These are phyloP conservation scores for Eulemur albifrons DNA, from an alignment of 2,797 vertebrate genomes.

Conservation along the genomic window DNA sequence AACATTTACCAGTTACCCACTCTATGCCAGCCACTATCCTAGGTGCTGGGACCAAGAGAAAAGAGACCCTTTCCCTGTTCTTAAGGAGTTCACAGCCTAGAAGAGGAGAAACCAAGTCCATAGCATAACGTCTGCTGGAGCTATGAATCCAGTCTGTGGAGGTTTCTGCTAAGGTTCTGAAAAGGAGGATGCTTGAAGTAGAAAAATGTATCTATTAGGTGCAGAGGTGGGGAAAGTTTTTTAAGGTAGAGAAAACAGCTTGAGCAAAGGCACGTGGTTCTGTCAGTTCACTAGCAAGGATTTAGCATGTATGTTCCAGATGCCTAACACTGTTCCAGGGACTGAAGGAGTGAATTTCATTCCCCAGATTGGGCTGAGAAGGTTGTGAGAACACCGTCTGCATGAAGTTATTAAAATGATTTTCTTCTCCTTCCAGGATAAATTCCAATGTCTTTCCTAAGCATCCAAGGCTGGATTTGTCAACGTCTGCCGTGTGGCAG, in stretches of 20 bases:
- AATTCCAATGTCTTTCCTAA: not conserved
- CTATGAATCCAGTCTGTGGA: not conserved
- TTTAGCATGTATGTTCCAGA: fast-evolving
- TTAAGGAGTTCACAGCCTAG: not conserved
- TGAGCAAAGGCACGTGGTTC: not conserved
- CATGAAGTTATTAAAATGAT: not conserved
- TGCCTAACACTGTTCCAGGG: too few relatives aligned
- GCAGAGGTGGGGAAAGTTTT: not conserved
- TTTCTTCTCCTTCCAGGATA: not conserved
- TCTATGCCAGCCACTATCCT: not conserved
- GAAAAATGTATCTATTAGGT: not conserved
- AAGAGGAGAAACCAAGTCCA: not conserved
- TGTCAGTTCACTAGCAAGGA: not conserved
- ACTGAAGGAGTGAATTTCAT: not conserved
- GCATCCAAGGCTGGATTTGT: not conserved
- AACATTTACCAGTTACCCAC: not conserved
- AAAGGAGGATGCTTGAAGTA: not conserved
- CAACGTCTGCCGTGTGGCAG: not conserved
- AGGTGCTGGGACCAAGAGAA: not conserved
- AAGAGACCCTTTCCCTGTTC: not conserved
- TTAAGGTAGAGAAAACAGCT: not conserved
- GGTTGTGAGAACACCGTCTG: not conserved
- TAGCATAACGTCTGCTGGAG: not conserved
- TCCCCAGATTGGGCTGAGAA: not conserved
- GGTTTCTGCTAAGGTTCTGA: not conserved